A percentile compares a stretch with the other conserved stretches of the same genome.
Conservation (phyloP, 64 coral and sea anemone species). For the Actinia tenebrosa region DNA sequence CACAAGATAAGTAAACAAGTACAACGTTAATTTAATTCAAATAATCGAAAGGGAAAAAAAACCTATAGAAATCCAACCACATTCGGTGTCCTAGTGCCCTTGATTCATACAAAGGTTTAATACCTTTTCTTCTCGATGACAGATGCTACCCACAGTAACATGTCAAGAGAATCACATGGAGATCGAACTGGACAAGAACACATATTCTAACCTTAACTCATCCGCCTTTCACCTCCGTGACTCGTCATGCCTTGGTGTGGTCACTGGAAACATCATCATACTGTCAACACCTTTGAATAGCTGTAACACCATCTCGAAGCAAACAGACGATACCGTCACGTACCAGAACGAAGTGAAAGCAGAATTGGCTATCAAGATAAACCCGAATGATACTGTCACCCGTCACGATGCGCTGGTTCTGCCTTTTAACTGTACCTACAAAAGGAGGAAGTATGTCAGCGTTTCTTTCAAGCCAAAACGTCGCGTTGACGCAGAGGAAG, state of each 20-base stretch:
- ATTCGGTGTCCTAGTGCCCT: no score
- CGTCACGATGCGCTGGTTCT: neutral
- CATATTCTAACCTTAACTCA: neutral
- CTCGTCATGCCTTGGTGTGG: constrained; percentile 18
- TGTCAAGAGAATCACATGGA: neutral
- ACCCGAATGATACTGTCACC: neutral
- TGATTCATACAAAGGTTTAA: no score
- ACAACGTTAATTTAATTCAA: no score
- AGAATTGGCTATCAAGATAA: neutral
- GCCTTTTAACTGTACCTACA: constrained; percentile 11
- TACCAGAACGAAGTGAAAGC: neutral
- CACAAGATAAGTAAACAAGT: no score
- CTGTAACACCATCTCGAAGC: constrained; percentile 25
- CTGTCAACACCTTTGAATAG: constrained; percentile 17
- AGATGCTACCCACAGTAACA: neutral
- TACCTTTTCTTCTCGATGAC: no score
- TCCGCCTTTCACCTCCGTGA: neutral
- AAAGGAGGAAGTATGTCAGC: neutral
- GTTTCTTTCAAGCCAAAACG: neutral
- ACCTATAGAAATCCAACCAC: no score
- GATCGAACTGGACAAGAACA: neutral
- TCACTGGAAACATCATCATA: constrained; percentile 16
- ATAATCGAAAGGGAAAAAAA: no score
- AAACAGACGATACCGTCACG: constrained; percentile 6
- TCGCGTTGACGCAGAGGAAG: neutral